phyloP scores from a whole-genome alignment of 2,113 vertebrate species.

The Bucco capensis region DNA sequence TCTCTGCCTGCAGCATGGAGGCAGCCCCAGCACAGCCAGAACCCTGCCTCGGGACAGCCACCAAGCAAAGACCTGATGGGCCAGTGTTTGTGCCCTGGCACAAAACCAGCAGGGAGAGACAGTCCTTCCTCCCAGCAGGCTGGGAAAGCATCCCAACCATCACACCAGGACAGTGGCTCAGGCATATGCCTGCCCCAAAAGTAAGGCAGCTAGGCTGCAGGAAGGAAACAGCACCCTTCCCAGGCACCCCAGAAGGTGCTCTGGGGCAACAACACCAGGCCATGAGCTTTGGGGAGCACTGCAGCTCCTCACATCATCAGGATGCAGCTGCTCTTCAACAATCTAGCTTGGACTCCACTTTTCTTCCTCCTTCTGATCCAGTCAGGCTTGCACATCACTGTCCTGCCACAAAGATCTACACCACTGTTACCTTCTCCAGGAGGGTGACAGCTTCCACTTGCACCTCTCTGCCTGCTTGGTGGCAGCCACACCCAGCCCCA shows the following conservation, averaged over 20 bases:
- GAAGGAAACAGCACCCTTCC: not conserved
- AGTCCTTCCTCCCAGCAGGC: not conserved
- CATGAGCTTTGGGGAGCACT: not conserved
- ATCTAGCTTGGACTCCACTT: not conserved
- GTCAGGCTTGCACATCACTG: fast-evolving
- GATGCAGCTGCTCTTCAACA: not conserved
- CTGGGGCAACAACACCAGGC: not conserved
- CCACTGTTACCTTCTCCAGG: fast-evolving
- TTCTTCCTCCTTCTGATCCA: not conserved
- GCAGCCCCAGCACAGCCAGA: not conserved
- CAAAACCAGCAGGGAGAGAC: not conserved
- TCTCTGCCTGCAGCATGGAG: not conserved
- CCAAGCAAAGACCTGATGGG: not conserved
- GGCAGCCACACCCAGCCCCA: not conserved
- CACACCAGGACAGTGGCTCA: fast-evolving
- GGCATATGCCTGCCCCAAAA: fast-evolving
- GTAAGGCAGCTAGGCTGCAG: not conserved
- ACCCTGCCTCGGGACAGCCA: not conserved
- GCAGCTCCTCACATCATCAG: not conserved
- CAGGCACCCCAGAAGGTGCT: not conserved
- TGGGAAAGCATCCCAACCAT: not conserved
- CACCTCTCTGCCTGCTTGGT: not conserved
- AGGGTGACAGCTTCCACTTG: not conserved
- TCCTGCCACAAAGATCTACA: not conserved
- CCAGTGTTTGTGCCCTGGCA: not conserved